These are phyloP conservation scores for Nymphalis urticae DNA, from an alignment of 2,888 invertebrate genomes.

Conservation along the genomic window DNA sequence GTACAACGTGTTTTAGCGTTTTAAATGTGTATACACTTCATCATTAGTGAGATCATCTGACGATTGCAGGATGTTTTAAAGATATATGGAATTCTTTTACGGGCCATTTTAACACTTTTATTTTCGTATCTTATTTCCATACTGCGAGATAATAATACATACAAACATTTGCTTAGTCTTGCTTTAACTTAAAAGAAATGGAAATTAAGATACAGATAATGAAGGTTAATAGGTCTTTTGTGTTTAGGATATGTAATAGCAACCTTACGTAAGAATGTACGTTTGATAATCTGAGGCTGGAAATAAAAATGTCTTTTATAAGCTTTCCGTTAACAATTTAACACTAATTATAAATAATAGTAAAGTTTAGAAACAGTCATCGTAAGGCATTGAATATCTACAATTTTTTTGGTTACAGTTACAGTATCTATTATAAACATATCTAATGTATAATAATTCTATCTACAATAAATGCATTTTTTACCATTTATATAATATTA, in stretches of 20 bases:
- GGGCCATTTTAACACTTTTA: constrained; percentile 27
- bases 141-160: constrained; percentile 16
- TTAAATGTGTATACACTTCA: constrained; percentile 62
- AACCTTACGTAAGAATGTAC: rapidly evolving
- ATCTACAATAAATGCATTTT: no score
- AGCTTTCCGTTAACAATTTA: background rate
- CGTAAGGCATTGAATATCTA: no score
- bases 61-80: constrained; percentile 43
- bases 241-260: constrained; percentile 4
- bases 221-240: constrained; percentile 9
- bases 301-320: background rate
- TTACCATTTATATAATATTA: no score
- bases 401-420: no score
- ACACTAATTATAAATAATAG: no score
- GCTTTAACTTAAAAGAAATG: constrained; percentile 20
- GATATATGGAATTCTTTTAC: constrained; percentile 35
- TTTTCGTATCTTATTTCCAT: constrained; percentile 24
- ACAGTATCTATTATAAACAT: no score
- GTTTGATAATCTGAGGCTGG: background rate
- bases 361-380: no score
- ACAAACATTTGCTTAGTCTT: constrained; percentile 7
- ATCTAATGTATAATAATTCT: no score
- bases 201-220: constrained; percentile 10
- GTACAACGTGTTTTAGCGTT: constrained; percentile 62
- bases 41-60: constrained; percentile 73